Base-by-base conservation (phyloP, 2,888 invertebrate genomes). In the Rotaria socialis region DNA sequence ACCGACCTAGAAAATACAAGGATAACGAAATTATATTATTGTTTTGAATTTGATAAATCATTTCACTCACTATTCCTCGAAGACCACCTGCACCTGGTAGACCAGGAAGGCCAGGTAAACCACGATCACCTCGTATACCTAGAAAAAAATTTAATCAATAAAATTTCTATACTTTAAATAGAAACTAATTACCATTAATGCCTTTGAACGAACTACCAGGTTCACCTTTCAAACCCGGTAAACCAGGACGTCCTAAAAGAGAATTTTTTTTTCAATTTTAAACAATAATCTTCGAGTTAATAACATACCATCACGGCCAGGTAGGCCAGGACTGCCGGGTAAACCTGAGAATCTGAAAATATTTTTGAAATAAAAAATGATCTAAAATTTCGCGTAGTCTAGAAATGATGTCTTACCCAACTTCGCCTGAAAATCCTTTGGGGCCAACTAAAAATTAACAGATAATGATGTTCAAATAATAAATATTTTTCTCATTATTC, bases 211-310 rank as follows among this genome's bases (percentile, higher is more conserved):
- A 22, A 80, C 47, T 47, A n/a, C 80, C 80, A 3, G n/a, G 5
- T 80, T 47, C 43, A 47, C 80, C 80, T 80, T 80, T 80, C 47
- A 47, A 14, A 14, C 80, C 80, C 2, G 43, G 47, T 24, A 80
- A n/a, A 10, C 80, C 80, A 80, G 80, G 47, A 47, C 80, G 80
- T 80, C 80, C 80, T 80, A n/a, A n/a, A 47, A 41, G n/a, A 43
- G 43, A 1, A 27, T 5, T 4, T 19, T 1, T n/a, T 24, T 24
- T 47, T 1, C 24, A 43, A n/a, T 5, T 24, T 47, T 3, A 14
- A 50, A 16, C 1, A 19, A 0, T 35, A 11, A 19, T 35, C n/a
- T n/a, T 11, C 3, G 2, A 80, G 5, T n/a, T 35, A 47, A 24
- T 47, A 80, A 24, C 24, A 24, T 80, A 80, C 80, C 80, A 47